Evolutionary conservation across 2,888 invertebrate species (phyloP).

Genomic region (Pharmacophagus antenor): DNA sequence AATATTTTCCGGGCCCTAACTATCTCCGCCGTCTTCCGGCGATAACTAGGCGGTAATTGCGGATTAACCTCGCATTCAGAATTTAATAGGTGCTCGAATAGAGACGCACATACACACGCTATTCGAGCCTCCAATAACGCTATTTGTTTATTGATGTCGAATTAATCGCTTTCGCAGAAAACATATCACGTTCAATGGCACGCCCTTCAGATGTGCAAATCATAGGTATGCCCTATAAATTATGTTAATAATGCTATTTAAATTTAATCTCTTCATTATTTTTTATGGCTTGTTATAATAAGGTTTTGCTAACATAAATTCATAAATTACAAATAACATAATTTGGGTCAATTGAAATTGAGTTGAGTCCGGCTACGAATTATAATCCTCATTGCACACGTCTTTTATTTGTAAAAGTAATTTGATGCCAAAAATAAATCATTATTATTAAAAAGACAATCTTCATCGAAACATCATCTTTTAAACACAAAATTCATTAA

Average conservation of each 20-base stretch:
- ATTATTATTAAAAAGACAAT: too few species aligned
- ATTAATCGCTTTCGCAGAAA: conserved; percentile 68
- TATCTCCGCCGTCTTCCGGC: conserved; percentile 80
- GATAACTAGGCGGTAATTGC: conserved; percentile 81
- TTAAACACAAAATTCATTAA: too few species aligned
- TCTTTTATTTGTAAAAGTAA: too few species aligned
- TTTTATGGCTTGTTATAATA: not conserved
- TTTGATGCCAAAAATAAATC: too few species aligned
- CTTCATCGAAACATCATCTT: too few species aligned
- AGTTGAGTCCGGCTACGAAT: too few species aligned
- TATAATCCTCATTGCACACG: too few species aligned
- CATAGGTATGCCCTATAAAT: not conserved
- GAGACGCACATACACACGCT: conserved; percentile 45
- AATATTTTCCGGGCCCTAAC: conserved; percentile 81
- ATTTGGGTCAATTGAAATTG: not conserved
- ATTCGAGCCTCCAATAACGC: conserved; percentile 62
- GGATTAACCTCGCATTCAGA: conserved; percentile 78
- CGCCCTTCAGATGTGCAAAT: not conserved
- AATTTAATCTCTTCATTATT: not conserved
- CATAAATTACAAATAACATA: not conserved
- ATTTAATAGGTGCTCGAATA: conserved; percentile 75
- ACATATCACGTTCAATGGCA: conserved; percentile 42
- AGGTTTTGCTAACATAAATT: not conserved
- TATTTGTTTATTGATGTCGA: conserved; percentile 70
- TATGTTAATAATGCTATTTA: not conserved